Percentiles rank a stretch among this genome's conserved stretches.
Evolutionary conservation across 1,140 invertebrate genomes (phyloP).

Genomic region (Danaus melanippus): DNA sequence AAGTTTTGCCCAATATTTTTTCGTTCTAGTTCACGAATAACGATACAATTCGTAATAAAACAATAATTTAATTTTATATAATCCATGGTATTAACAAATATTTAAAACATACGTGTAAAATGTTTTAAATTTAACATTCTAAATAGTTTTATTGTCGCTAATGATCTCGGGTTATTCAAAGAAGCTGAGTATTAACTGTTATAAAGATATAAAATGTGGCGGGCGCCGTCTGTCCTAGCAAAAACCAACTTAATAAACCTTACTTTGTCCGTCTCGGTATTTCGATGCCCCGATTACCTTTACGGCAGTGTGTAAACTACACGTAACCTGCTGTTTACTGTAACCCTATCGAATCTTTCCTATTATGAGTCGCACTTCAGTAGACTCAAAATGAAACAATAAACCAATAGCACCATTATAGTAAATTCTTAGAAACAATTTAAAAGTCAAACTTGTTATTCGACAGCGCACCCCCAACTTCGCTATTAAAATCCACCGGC

Average conservation of each 20-base stretch:
- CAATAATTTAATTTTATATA: too few relatives aligned
- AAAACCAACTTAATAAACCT: slow-evolving; percentile 8
- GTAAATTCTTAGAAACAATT: slow-evolving; percentile 42
- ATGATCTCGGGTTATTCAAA: slow-evolving; percentile 28
- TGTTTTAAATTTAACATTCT: slow-evolving; percentile 7
- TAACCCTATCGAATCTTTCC: too few relatives aligned
- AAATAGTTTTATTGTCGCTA: slow-evolving; percentile 34
- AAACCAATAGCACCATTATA: background rate
- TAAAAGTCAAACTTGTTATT: slow-evolving; percentile 9
- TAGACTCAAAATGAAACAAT: too few relatives aligned
- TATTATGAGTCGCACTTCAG: too few relatives aligned
- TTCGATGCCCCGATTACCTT: too few relatives aligned
- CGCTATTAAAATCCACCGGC: slow-evolving; percentile 53
- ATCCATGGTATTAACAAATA: too few relatives aligned
- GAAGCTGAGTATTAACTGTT: slow-evolving; percentile 32
- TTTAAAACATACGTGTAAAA: slow-evolving; percentile 4
- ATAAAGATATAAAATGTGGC: slow-evolving; percentile 31
- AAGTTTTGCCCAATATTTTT: background rate
- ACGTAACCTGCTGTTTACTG: too few relatives aligned
- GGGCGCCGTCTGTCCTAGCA: background rate
- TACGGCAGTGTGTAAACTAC: too few relatives aligned
- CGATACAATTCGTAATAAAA: slow-evolving; percentile 4
- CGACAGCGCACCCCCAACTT: slow-evolving; percentile 23
- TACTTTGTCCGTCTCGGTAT: too few relatives aligned
- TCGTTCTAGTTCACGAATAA: too few relatives aligned